Evolutionary conservation across 2,888 invertebrate species (phyloP).

Genomic region (Netelia inedita): DNA sequence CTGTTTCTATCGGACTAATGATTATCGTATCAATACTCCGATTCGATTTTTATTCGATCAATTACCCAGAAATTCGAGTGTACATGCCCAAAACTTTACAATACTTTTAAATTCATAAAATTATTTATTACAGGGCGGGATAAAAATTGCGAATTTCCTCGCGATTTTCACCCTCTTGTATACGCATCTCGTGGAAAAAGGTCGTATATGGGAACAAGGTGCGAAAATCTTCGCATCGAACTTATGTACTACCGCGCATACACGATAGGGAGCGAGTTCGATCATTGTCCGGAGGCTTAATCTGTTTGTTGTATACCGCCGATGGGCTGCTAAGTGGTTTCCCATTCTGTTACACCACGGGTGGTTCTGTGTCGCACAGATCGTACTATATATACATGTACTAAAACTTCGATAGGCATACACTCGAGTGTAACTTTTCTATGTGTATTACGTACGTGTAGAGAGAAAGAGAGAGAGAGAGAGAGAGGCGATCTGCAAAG

Average conservation of each 20-base stretch:
- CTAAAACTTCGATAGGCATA: slow-evolving; percentile 28
- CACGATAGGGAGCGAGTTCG: slow-evolving; percentile 67
- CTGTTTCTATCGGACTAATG: neutral
- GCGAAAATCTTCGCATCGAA: slow-evolving; percentile 29
- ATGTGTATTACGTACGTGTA: neutral
- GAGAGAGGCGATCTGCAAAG: slow-evolving; percentile 51
- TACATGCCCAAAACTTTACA: too few relatives aligned
- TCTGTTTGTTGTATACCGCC: slow-evolving; percentile 83
- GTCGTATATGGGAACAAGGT: slow-evolving; percentile 50
- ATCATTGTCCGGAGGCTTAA: slow-evolving; percentile 81
- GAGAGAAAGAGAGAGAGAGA: neutral
- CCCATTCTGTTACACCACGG: slow-evolving; percentile 77
- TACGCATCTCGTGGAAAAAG: slow-evolving; percentile 19
- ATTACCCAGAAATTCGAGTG: too few relatives aligned
- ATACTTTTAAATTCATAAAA: too few relatives aligned
- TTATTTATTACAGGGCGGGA: neutral
- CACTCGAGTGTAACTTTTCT: too few relatives aligned
- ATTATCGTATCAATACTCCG: too few relatives aligned
- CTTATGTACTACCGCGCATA: slow-evolving; percentile 41
- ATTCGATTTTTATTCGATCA: too few relatives aligned
- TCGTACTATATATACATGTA: slow-evolving; percentile 4
- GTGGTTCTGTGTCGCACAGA: slow-evolving; percentile 43
- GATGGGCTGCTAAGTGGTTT: slow-evolving; percentile 84
- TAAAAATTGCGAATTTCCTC: too few relatives aligned
- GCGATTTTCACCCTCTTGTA: slow-evolving; percentile 13